Base-by-base conservation (phyloP, 2,797 vertebrate genomes). In the Neosalanx taihuensis region DNA sequence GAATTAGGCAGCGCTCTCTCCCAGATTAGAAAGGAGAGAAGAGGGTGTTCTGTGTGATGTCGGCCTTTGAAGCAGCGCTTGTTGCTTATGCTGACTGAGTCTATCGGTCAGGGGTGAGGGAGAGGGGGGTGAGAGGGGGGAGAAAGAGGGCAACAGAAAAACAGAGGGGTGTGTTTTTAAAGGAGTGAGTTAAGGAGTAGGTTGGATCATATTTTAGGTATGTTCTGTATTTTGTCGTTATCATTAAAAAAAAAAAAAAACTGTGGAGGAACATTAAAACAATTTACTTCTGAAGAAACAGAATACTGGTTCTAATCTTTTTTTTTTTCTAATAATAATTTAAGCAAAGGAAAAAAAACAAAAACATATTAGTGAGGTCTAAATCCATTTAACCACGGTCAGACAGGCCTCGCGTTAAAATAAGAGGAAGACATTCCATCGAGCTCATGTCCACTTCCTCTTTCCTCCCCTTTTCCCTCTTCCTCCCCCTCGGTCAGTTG, bases 1-100 rank as follows among this genome's bases (percentile, higher is more conserved):
- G 88, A 90, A 89, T 90, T 82, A 88, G 82, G 90, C 82, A 78
- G 84, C 81, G 81, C 83, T 86, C 87, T 86, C 37, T 15, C n/a
- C 20, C 17, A 65, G 61, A 59, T 37, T 56, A 56, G n/a, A 58
- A 62, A 56, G 56, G 60, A 49, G 35, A 10, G 64, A 62, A 60
- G 26, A 33, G 31, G 35, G 41, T 49, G 58, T 5, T 58, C 49
- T 83, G 75, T 83, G 74, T 67, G 74, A 72, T 51, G 59, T 67
- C 82, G 77, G 81, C 76, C 84, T 86, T 85, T 84, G 82, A 85
- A 83, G 84, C 69, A 68, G 72, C 26, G 58, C 64, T 78, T 61
- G 82, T 73, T 81, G 83, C 79, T 85, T 29, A 70, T 76, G 76
- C 61, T 67, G 63, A 79, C 73, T 71, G 41, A 63, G 75, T 74